These are phyloP conservation scores for Sardina pilchardus DNA, from an alignment of 2,113 vertebrate genomes.

Conservation along the genomic window DNA sequence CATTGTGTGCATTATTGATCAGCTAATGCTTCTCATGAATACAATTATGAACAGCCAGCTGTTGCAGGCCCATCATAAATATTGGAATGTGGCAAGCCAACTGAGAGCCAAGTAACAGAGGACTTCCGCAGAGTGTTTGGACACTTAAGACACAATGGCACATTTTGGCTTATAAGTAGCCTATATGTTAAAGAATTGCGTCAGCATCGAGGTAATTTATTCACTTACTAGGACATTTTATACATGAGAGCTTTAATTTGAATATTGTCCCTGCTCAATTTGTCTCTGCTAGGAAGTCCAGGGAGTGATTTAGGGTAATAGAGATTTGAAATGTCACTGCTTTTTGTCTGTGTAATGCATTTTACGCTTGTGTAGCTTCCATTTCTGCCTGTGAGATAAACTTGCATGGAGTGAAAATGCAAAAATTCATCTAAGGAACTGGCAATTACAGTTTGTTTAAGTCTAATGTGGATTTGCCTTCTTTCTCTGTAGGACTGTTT, in stretches of 20 bases:
- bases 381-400: background rate
- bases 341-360: background rate
- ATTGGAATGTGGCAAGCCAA: background rate
- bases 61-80: background rate
- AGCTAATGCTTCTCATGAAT: background rate
- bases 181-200: too few species aligned
- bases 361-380: constrained; percentile 8
- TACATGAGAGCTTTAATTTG: background rate
- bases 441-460: background rate
- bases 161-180: background rate
- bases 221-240: background rate
- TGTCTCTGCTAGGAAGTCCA: background rate
- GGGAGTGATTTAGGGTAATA: background rate
- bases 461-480: background rate
- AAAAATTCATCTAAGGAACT: background rate
- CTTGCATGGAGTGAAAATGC: background rate
- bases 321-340: constrained; percentile 2
- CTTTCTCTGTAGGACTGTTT: background rate
- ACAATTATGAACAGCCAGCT: background rate
- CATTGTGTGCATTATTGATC: background rate
- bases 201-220: background rate
- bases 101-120: too few species aligned
- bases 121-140: too few species aligned
- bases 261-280: background rate
- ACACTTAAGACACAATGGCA: background rate